Conservation (phyloP, 2,888 invertebrate genomes). For the Scelioninae gen. 2 region DNA sequence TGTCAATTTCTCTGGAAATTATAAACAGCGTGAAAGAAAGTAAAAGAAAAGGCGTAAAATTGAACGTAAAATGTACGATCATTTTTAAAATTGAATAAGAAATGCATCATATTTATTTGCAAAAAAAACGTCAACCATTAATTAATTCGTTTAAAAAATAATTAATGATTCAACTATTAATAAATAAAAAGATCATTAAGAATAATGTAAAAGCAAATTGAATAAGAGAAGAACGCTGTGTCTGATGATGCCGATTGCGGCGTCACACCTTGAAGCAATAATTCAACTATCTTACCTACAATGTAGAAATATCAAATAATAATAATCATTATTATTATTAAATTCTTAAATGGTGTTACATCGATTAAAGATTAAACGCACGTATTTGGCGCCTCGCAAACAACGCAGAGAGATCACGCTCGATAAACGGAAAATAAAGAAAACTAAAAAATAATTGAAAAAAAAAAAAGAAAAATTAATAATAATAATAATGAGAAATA, state of each 20-base stretch:
- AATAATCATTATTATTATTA: slow-evolving; percentile 50
- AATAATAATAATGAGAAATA: too few relatives aligned
- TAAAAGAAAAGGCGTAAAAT: too few relatives aligned
- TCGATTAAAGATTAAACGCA: slow-evolving; percentile 69
- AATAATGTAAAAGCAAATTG: neutral
- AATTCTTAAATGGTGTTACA: slow-evolving; percentile 66
- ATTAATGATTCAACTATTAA: neutral
- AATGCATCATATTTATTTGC: too few relatives aligned
- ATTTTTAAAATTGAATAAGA: too few relatives aligned
- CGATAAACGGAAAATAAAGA: slow-evolving; percentile 36
- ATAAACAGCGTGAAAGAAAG: too few relatives aligned
- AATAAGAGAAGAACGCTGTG: slow-evolving; percentile 14
- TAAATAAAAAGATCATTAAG: neutral
- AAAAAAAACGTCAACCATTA: too few relatives aligned
- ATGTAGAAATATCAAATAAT: slow-evolving; percentile 73
- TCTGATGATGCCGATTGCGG: slow-evolving; percentile 70
- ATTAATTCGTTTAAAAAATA: too few relatives aligned
- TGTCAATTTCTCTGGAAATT: too few relatives aligned
- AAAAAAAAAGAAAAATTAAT: slow-evolving; percentile 43
- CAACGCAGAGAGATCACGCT: slow-evolving; percentile 71
- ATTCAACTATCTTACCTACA: slow-evolving; percentile 71
- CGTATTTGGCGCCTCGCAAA: slow-evolving; percentile 63
- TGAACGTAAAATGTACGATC: too few relatives aligned
- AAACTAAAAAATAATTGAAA: slow-evolving; percentile 38
- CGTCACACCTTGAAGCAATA: slow-evolving; percentile 70